Base-by-base conservation (phyloP, 2,888 invertebrate genomes). In the Gryllus longicercus region DNA sequence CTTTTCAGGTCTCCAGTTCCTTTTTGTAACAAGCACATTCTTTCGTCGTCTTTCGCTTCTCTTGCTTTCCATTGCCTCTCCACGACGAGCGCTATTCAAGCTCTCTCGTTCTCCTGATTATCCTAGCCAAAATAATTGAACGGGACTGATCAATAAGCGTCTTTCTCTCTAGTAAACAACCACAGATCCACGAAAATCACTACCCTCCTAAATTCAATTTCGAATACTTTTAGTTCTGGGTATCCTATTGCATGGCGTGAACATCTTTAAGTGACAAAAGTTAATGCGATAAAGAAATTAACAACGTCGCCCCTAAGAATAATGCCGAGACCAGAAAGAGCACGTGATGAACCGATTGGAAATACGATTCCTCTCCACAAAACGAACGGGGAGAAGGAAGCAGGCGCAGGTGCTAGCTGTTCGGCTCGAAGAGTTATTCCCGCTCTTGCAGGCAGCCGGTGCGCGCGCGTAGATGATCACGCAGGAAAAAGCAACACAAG, bases 21-120 rank as follows among this genome's bases (percentile, higher is more conserved):
- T 18, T 63, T 63, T n/a, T 63, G 63, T n/a, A 63, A 63, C 14
- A 18, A n/a, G n/a, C 3, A 79, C 50, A 75, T 79, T 74, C 77
- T 77, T 77, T 77, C 77, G 11, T 38, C 50, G n/a, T 50, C 38
- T 77, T 14, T 77, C 23, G 38, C 14, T 8, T n/a, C 63, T 4
- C 63, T 63, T 63, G 63, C n/a, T 63, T 63, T 14, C 63, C 63
- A 18, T n/a, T 18, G 76, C 38, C 77, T 23, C 50, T 77, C 4
- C 14, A 14, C 14, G 63, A 63, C 16, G 16, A 63, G 16, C 38
- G 38, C 63, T 63, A 63, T 63, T 63, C 63, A 63, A 14, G 16
- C 14, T 11, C 16, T 12, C 63, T 63, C 63, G 12, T 63, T 63
- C 63, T 63, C 63, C n/a, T 63, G 63, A n/a, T 14, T 63, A 14